A percentile compares a stretch with the other conserved stretches of the same genome.
Evolutionary conservation across 2,113 vertebrate genomes (phyloP).

Genomic region (Pelobates fuscus): DNA sequence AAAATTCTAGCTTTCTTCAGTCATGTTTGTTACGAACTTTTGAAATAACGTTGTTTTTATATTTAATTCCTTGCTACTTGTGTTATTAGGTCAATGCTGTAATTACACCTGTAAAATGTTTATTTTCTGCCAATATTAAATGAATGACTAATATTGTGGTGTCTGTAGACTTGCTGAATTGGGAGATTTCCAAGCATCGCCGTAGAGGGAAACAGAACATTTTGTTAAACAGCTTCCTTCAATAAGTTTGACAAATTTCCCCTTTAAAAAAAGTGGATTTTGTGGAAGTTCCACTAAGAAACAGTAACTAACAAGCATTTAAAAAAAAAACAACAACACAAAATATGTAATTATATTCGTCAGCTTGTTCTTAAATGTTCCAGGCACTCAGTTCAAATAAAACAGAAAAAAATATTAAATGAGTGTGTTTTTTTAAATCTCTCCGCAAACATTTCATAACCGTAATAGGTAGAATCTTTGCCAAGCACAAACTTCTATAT

Average conservation of each 20-base stretch:
- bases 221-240: slow-evolving; percentile 36
- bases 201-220: slow-evolving; percentile 26
- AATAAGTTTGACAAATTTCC: slow-evolving; percentile 31
- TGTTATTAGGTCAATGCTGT: background rate
- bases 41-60: background rate
- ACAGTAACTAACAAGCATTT: slow-evolving; percentile 6
- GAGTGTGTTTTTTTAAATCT: slow-evolving; percentile 52
- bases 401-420: slow-evolving; percentile 52
- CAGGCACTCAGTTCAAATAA: background rate
- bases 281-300: slow-evolving; percentile 6
- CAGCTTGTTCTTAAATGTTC: background rate
- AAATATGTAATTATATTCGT: slow-evolving; percentile 3
- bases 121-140: slow-evolving; percentile 17
- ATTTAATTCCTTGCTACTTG: slow-evolving; percentile 6
- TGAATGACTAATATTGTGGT: slow-evolving; percentile 15
- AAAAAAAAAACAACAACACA: background rate
- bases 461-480: slow-evolving; percentile 74
- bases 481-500: slow-evolving; percentile 71
- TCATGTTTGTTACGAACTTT: background rate
- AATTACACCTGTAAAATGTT: slow-evolving; percentile 35
- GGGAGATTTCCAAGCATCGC: slow-evolving; percentile 27
- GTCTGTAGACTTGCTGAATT: background rate
- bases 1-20: too few relatives aligned
- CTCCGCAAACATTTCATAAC: slow-evolving; percentile 71
- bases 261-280: slow-evolving; percentile 14